Conservation (phyloP, 1,140 invertebrate species). For the Pteromalus puparum region DNA sequence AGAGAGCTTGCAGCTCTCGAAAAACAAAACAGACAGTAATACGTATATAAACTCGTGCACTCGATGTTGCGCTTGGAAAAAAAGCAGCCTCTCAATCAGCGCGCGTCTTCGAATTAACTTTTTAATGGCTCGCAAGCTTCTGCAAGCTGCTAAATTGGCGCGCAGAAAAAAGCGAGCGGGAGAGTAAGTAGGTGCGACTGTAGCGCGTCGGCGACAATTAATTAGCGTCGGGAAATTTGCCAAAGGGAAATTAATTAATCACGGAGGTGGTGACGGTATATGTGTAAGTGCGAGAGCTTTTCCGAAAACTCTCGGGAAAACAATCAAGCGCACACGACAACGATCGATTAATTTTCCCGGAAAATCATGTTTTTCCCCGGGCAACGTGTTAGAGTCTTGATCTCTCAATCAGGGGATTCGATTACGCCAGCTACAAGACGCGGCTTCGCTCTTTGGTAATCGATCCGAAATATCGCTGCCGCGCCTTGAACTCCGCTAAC, state of each 20-base stretch:
- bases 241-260: conserved; percentile 34
- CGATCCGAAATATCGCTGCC: neutral
- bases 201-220: neutral
- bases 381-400: neutral
- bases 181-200: neutral
- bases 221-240: neutral
- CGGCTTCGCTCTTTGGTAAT: neutral
- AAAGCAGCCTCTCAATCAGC: neutral
- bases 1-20: too few species aligned
- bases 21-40: too few species aligned
- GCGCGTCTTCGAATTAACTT: conserved; percentile 9
- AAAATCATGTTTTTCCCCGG: conserved; percentile 11
- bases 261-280: neutral
- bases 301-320: conserved; percentile 5
- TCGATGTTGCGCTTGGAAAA: neutral
- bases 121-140: neutral
- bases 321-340: conserved; percentile 18
- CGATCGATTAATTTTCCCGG: conserved; percentile 29
- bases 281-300: neutral
- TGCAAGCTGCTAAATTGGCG: neutral
- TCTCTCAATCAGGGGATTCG: conserved; percentile 2
- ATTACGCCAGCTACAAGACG: neutral
- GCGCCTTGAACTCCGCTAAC: neutral
- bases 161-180: neutral
- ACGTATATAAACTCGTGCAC: too few species aligned